Conservation (phyloP, 2,888 invertebrate genomes). For the Nephrotoma flavescens region DNA sequence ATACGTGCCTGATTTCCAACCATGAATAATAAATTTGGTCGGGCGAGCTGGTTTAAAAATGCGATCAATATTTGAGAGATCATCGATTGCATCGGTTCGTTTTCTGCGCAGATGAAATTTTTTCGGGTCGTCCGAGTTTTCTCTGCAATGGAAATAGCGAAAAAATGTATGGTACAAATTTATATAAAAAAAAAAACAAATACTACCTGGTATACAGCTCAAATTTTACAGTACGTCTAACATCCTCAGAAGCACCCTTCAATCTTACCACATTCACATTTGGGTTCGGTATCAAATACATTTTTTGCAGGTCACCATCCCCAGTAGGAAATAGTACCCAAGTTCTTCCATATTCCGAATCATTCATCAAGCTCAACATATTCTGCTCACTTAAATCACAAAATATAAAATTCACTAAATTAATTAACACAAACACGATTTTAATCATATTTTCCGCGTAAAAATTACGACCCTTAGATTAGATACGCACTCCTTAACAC, state of each 20-base stretch:
- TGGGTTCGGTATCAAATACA: constrained; percentile 24
- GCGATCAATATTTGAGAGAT: constrained; percentile 20
- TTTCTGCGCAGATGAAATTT: not conserved
- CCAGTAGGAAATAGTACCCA: constrained; percentile 34
- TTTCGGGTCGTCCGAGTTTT: not conserved
- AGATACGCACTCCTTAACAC: no score
- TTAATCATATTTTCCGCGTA: not conserved
- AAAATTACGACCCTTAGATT: not conserved
- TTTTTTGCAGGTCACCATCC: constrained; percentile 27
- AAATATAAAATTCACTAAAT: not conserved
- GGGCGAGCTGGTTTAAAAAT: constrained; percentile 20
- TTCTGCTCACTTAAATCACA: not conserved
- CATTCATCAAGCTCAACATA: constrained; percentile 9
- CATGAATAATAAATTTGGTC: constrained; percentile 11
- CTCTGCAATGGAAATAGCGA: not conserved
- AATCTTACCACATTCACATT: constrained; percentile 12
- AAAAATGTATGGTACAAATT: not conserved
- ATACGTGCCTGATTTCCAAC: constrained; percentile 25
- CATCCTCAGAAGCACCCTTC: not conserved
- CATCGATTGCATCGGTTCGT: not conserved
- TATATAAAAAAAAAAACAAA: not conserved
- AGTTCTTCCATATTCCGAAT: constrained; percentile 29
- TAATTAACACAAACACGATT: not conserved
- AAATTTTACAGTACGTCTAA: constrained; percentile 20
- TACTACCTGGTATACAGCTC: constrained; percentile 24